phyloP scores from a whole-genome alignment of 2,888 invertebrate genomes.

The Heliconius aoede region DNA sequence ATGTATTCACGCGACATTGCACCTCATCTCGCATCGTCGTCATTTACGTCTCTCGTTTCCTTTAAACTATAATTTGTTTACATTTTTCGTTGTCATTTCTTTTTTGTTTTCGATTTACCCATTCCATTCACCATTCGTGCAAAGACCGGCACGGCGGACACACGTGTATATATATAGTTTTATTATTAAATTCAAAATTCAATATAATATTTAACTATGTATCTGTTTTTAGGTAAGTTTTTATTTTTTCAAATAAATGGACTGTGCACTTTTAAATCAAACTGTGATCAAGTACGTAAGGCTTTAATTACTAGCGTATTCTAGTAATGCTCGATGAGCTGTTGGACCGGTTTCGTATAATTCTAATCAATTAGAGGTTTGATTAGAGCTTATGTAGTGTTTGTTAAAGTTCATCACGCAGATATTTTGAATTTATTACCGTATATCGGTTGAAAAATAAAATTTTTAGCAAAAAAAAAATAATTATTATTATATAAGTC shows the following conservation, averaged over 20 bases:
- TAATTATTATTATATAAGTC: background rate
- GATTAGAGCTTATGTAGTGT: background rate
- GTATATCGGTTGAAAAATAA: background rate
- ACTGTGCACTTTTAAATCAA: background rate
- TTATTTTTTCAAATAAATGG: constrained; percentile 1
- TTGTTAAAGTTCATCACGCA: background rate
- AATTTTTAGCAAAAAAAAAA: constrained; percentile 13
- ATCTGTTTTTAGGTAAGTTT: constrained; percentile 40
- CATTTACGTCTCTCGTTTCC: constrained; percentile 26
- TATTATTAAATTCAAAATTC: constrained; percentile 4
- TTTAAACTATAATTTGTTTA: constrained; percentile 36
- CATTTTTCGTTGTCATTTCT: constrained; percentile 31
- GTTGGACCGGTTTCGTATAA: constrained; percentile 7
- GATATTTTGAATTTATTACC: background rate
- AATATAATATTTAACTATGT: constrained; percentile 31
- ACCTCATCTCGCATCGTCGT: constrained; percentile 28
- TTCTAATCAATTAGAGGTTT: background rate
- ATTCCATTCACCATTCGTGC: constrained; percentile 35
- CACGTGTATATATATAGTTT: constrained; percentile 25
- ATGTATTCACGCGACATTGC: constrained; percentile 24
- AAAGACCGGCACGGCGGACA: constrained; percentile 28
- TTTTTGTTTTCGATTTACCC: constrained; percentile 24
- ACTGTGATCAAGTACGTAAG: background rate
- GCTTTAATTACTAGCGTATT: background rate
- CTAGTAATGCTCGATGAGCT: background rate